These are phyloP conservation scores for Callyntrura guangdongensis DNA, from an alignment of 2,888 invertebrate genomes.

Conservation along the genomic window DNA sequence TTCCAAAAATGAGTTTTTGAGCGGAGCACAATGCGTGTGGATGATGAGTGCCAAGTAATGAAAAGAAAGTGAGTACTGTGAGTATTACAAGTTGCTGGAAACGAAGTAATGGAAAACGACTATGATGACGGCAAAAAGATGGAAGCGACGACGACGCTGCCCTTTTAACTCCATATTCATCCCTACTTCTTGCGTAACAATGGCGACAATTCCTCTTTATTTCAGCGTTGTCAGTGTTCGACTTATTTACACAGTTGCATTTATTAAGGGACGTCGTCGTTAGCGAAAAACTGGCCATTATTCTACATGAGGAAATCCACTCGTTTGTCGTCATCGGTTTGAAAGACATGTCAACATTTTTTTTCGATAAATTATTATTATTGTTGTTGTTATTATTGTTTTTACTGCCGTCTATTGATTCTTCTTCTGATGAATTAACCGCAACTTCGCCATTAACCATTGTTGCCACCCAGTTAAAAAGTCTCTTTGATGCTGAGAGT, in stretches of 20 bases:
- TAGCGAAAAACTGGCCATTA: constrained; percentile 2
- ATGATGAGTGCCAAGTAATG: neutral
- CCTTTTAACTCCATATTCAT: neutral
- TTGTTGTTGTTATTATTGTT: no score
- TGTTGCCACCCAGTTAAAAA: neutral
- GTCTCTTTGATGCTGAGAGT: neutral
- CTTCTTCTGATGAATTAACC: no score
- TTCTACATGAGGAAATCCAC: no score
- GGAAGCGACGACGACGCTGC: neutral
- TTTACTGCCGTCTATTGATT: neutral
- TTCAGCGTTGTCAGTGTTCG: neutral
- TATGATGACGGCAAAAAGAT: neutral
- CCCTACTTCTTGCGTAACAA: neutral
- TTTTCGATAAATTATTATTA: neutral
- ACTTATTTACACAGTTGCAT: neutral
- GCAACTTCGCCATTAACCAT: neutral
- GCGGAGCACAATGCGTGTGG: constrained; percentile 63
- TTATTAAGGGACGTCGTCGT: constrained; percentile 18
- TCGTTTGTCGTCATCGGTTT: constrained; percentile 2
- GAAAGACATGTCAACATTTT: constrained; percentile 17
- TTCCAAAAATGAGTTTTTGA: constrained; percentile 67
- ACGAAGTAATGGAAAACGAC: neutral
- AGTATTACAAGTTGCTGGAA: constrained; percentile 1
- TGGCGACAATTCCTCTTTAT: neutral
- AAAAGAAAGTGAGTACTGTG: neutral